Base-by-base conservation (phyloP, 2,888 invertebrate genomes). In the Argyra leucocephala region DNA sequence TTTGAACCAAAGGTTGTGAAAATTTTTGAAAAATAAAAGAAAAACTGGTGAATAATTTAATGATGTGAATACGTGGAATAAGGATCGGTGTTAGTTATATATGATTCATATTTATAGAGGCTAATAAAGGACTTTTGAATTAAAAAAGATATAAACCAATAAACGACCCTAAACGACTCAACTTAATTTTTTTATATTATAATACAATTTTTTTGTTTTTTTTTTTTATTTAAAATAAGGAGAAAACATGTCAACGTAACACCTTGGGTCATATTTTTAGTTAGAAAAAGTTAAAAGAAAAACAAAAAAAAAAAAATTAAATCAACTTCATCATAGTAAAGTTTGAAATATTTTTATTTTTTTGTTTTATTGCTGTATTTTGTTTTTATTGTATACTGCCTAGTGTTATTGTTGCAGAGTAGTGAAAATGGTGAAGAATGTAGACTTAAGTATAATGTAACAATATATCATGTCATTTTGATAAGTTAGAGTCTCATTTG, bases 1-100 rank as follows among this genome's bases (percentile, higher is more conserved):
- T 15, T 23, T 23, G 15, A 23, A 59, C 23, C 15, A 59, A 59
- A 23, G 3, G 15, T 23, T 23, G 9, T 10, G 10, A 22, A 21
- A 21, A 57, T 57, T 10, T 57, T 12, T 3, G 1, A 10, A 61
- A 31, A 21, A 61, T 1, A 61, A 61, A 61, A 26, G 18, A 61
- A 58, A 58, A 58, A 22, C 18, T 48, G n/a, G 48, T 48, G 48
- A 48, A 48, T 48, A 48, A 48, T 48, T 48, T 48, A 48, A 48
- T 48, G 48, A 48, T 48, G 48, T 48, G 48, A 48, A 48, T 48
- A 48, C 48, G 48, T 48, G 48, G 48, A 48, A 48, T 48, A 48
- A 48, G 48, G 48, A 48, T 48, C 48, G 48, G 48, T 48, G 48
- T 48, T 48, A 48, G 48, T 48, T 48, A 48, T 48, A 48, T 18